Evolutionary conservation across 2,888 invertebrate species (phyloP).

Genomic region (Aelia acuminata): DNA sequence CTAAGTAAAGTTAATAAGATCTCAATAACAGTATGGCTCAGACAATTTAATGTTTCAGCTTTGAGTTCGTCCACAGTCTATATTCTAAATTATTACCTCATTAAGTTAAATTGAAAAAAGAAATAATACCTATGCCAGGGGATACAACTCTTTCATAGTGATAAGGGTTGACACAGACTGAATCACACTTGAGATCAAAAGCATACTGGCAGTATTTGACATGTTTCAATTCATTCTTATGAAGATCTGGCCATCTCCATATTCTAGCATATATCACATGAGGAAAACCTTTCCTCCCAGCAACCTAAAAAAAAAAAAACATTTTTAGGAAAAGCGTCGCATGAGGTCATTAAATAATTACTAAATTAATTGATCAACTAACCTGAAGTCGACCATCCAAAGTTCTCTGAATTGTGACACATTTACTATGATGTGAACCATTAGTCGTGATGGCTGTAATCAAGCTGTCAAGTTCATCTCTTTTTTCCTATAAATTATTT

Average conservation of each 20-base stretch:
- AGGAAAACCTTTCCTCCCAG: constrained; percentile 98
- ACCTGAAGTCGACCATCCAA: constrained; percentile 98
- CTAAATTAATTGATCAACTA: neutral
- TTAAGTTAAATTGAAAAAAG: neutral
- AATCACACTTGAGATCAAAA: constrained; percentile 98
- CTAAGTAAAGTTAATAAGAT: no score
- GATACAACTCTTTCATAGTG: constrained; percentile 99
- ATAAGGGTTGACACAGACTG: constrained; percentile 99
- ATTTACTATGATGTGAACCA: constrained; percentile 97
- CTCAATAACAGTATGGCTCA: no score
- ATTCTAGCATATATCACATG: constrained; percentile 99
- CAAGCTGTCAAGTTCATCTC: constrained; percentile 96
- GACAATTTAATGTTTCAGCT: no score
- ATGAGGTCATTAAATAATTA: neutral
- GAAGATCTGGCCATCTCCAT: constrained; percentile 99
- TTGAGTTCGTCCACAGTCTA: no score
- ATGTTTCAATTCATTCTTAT: constrained; percentile 99
- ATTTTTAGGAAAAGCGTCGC: neutral
- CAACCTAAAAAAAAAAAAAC: constrained; percentile 77
- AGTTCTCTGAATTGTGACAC: constrained; percentile 98
- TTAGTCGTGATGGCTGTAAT: constrained; percentile 98
- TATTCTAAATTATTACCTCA: neutral
- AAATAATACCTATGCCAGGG: constrained; percentile 86
- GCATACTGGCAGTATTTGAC: constrained; percentile 98
- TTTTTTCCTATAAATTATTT: constrained; percentile 80